These are phyloP conservation scores for Tipula confusa DNA, from an alignment of 2,888 invertebrate genomes.

Conservation along the genomic window DNA sequence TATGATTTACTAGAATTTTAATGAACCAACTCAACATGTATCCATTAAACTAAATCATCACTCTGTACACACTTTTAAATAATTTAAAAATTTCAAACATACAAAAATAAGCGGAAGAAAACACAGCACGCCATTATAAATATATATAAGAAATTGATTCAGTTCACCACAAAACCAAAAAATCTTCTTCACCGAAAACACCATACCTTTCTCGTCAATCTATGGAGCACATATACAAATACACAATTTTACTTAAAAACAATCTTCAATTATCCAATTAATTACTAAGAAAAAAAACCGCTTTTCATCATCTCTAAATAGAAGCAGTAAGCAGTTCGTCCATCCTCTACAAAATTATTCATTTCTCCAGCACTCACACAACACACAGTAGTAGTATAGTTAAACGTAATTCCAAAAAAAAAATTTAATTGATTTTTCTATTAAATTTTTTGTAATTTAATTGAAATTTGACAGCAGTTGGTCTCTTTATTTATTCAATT, in stretches of 20 bases:
- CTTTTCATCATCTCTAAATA: neutral
- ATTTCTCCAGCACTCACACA: neutral
- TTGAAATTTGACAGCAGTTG: constrained; percentile 20
- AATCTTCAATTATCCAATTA: constrained; percentile 25
- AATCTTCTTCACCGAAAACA: neutral
- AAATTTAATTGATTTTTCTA: neutral
- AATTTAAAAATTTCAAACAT: neutral
- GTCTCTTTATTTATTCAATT: constrained; percentile 9
- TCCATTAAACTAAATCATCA: neutral
- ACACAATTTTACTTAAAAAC: neutral
- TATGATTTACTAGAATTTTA: neutral
- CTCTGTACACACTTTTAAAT: neutral
- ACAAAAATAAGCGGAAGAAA: neutral
- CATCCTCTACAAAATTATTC: too few species aligned
- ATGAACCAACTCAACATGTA: neutral
- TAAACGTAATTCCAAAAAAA: neutral
- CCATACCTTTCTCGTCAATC: neutral
- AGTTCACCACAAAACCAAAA: neutral
- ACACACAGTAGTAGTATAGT: neutral
- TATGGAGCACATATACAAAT: neutral
- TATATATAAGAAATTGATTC: neutral
- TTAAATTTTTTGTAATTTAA: neutral
- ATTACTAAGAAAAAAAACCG: neutral
- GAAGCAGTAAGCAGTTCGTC: neutral
- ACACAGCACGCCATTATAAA: neutral